Evolutionary conservation across 1,140 invertebrate genomes (phyloP), one percentile per base, ranked within the genome.

Genomic region (Laodelphax striatellus): DNA sequence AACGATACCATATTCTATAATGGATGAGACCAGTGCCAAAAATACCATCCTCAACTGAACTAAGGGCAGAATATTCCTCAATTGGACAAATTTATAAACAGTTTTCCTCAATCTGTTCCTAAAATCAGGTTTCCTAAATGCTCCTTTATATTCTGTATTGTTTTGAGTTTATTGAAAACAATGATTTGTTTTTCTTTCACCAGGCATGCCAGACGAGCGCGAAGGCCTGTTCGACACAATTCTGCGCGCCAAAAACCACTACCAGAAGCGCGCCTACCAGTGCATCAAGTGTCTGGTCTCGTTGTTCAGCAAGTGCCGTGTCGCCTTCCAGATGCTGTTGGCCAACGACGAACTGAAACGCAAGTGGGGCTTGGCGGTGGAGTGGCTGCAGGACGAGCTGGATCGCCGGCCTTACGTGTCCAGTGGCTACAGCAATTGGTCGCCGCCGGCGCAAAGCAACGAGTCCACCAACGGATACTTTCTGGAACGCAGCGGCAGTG

Each of bases 211-310:
- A 2, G 92, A 96, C 62, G 93, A 97, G 66, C 80, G 91, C 19
- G 93, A 96, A 70, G 94, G 94, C 1, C 76, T 98, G 28, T 86
- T 97, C 69, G 94, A 97, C 67, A 97, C 89, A 52, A 95, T 97
- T 69, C 81, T 87, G 65, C 82, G 90, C 60, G 90, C 90, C 28
- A 96, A 95, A 71, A 90, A 86, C 65, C 92, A 96, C 76, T 95
- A 97, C 73, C 94, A 97, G 72, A 97, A 97, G 75, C 77, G 94
- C 64, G 92, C 93, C 38, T 98, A 98, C 76, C 92, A 96, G 70
- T 97, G 94, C 73, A 94, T 97, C 38, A 97, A 98, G 75, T 92
- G 92, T 71, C 82, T 97, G 76, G 94, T 96, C 21, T 82, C 86
- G 58, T 77, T 97, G 24, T 95, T 97, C 75, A 84, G 84, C 63